phyloP scores from a whole-genome alignment of 2,888 invertebrate species.

The Hydraecia micacea region DNA sequence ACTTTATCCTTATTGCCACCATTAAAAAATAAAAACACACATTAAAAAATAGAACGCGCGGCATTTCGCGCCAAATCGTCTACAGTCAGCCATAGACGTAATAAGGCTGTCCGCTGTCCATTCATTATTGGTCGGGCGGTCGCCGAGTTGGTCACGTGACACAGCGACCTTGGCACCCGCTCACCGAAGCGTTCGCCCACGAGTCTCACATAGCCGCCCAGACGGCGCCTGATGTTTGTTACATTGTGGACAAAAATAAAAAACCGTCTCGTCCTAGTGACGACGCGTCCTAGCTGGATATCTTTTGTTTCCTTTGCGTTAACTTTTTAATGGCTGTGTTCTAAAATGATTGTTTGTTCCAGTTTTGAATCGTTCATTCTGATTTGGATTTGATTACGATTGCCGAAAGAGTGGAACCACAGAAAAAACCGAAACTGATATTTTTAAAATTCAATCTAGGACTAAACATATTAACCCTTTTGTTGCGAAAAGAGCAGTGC shows the following conservation, averaged over 20 bases:
- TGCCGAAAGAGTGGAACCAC: background rate
- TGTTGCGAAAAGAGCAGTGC: too few species aligned
- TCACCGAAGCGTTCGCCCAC: slow-evolving; percentile 61
- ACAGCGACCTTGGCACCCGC: slow-evolving; percentile 64
- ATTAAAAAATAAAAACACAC: slow-evolving; percentile 7
- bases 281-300: slow-evolving; percentile 44
- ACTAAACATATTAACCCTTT: too few species aligned
- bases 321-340: slow-evolving; percentile 18
- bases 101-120: slow-evolving; percentile 58
- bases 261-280: slow-evolving; percentile 55
- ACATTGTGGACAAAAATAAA: slow-evolving; percentile 60
- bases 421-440: background rate
- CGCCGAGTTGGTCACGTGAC: slow-evolving; percentile 59
- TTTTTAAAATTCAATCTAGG: background rate
- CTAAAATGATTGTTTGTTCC: slow-evolving; percentile 5
- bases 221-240: slow-evolving; percentile 70
- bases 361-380: background rate
- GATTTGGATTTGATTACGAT: background rate
- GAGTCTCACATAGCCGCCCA: slow-evolving; percentile 68
- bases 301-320: slow-evolving; percentile 38
- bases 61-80: slow-evolving; percentile 62
- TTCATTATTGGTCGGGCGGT: slow-evolving; percentile 60
- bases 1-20: background rate
- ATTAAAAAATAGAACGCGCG: slow-evolving; percentile 47
- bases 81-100: slow-evolving; percentile 54